phyloP scores from a whole-genome alignment of 2,113 vertebrate genomes.

The Rhabdornis inornatus region DNA sequence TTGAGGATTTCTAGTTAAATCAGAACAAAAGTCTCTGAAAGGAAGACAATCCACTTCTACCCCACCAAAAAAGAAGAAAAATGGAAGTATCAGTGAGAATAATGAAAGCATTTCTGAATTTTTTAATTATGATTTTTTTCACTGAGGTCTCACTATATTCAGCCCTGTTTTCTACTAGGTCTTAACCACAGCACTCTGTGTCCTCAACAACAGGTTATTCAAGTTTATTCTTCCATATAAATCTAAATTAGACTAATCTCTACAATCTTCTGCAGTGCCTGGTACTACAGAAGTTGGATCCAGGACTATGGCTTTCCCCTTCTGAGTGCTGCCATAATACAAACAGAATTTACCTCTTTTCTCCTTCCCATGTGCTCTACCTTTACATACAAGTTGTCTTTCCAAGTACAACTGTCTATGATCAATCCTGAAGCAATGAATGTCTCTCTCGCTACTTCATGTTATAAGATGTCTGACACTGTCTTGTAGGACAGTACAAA shows the following conservation, averaged over 20 bases:
- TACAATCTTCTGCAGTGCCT: background rate
- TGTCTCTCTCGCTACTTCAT: background rate
- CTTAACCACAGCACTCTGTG: background rate
- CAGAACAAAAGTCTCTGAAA: background rate
- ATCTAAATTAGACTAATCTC: background rate
- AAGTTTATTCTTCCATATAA: background rate
- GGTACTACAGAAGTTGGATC: background rate
- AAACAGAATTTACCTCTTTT: background rate
- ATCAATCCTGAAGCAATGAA: background rate
- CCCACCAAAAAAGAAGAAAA: background rate
- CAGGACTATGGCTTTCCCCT: background rate
- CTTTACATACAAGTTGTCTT: background rate
- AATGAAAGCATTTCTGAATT: background rate
- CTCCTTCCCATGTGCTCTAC: background rate
- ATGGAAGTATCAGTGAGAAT: background rate
- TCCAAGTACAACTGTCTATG: background rate
- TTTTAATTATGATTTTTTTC: background rate
- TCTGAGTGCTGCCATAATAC: background rate
- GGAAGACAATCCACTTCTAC: background rate
- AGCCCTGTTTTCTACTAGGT: background rate
- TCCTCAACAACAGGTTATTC: background rate
- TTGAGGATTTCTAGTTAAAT: background rate
- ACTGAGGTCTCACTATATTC: background rate
- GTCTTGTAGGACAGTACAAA: background rate
- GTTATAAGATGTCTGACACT: background rate